Evolutionary conservation across 1,140 invertebrate genomes (phyloP), one percentile per base, ranked within the genome.

Genomic region (Globodera ellingtonae): DNA sequence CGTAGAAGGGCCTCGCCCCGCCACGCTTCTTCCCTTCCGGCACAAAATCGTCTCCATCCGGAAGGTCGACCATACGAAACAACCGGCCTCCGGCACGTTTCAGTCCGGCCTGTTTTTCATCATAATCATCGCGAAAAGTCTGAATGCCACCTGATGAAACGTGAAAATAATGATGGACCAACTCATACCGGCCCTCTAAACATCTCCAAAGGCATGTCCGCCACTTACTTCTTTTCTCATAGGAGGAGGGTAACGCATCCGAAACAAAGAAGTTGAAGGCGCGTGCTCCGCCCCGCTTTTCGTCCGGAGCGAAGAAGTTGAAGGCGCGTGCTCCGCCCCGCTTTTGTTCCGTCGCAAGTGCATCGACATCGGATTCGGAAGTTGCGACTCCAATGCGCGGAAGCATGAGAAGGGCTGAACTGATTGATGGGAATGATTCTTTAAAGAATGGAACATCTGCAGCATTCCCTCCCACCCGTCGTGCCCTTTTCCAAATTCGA

Each of bases 1-100:
- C 75, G 46, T 47, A 77, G 24, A 75, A 77, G 9, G 75, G 75
- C 44, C 75, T 24, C 15, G 75, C 75, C 10, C 75, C 75, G 47
- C 56, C 75, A n/a, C 75, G 65, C 47, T 77, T 77, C 35, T 69
- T 65, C n/a, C 65, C 75, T 35, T 35, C 10, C 69, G 65, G 65
- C 6, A 50, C 21, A 47, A 77, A 77, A 35, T n/a, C 48, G 69
- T 65, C 73, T 47, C 46, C 18, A n/a, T 52, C 46, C 18, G 56
- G 35, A 75, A 56, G 65, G 46, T 75, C 48, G 52, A 13, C 35
- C 6, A 35, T 56, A 8, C 65, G 73, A 56, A 77, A 77, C 8
- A 62, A 21, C 4, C 75, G 62, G 18, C 24, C 75, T 10, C 75
- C 75, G 48, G 24, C 75, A 44, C 75, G 75, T 48, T 77, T 77